Conservation (phyloP, 2,113 vertebrate genomes). For the Ciconia stormi region DNA sequence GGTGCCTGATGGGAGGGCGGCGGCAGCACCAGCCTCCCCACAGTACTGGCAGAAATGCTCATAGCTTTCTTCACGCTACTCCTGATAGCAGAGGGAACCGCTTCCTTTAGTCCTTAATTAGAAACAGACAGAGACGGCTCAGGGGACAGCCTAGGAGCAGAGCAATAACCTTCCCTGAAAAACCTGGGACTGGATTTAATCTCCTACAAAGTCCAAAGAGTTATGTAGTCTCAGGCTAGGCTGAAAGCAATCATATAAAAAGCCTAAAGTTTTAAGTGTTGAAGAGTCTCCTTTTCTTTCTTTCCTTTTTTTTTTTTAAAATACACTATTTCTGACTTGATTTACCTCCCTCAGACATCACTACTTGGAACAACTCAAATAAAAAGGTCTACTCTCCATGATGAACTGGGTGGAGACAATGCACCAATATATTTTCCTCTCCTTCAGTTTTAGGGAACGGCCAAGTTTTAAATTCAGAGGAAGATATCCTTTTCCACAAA, state of each 20-base stretch:
- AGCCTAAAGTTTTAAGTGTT: background rate
- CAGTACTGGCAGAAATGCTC: background rate
- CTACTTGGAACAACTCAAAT: background rate
- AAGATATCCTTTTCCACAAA: background rate
- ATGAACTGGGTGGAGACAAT: background rate
- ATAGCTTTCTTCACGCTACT: background rate
- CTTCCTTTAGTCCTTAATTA: conserved; percentile 47
- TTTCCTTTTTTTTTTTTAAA: background rate
- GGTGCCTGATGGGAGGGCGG: background rate
- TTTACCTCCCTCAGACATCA: background rate
- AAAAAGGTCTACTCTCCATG: background rate
- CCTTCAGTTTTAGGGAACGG: background rate
- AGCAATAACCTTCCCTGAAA: conserved; percentile 50
- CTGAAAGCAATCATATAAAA: conserved; percentile 30
- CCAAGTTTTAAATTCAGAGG: background rate
- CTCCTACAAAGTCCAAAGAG: conserved; percentile 30
- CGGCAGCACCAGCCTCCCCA: background rate
- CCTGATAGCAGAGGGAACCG: background rate
- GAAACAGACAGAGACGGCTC: conserved; percentile 24
- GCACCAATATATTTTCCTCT: background rate
- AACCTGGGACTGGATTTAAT: conserved; percentile 41
- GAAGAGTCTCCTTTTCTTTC: background rate
- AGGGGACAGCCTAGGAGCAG: conserved; percentile 7
- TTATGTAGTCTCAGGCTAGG: conserved; percentile 17
- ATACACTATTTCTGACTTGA: background rate